phyloP scores from a whole-genome alignment of 1,140 invertebrate species.

The Apis cerana region DNA sequence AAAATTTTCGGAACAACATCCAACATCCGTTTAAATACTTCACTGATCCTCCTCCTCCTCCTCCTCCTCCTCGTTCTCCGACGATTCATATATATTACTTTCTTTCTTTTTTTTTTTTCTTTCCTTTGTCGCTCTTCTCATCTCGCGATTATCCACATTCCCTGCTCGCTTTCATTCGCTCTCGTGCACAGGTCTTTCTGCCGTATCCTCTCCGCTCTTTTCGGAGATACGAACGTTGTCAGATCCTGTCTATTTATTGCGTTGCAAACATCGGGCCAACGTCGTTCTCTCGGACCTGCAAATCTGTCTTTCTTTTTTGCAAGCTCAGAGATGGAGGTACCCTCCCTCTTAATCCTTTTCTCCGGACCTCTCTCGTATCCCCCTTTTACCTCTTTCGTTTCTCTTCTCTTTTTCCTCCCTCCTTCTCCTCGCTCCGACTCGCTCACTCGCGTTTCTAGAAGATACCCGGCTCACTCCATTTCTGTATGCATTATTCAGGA shows the following conservation, averaged over 20 bases:
- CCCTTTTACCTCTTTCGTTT: not conserved
- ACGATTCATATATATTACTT: not conserved
- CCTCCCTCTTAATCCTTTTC: slow-evolving; percentile 29
- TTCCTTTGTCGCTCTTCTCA: not conserved
- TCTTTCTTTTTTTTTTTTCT: not conserved
- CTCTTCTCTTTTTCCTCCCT: not conserved
- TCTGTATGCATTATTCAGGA: slow-evolving; percentile 65
- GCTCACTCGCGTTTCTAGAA: slow-evolving; percentile 32
- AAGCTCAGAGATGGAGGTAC: slow-evolving; percentile 12
- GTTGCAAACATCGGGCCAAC: slow-evolving; percentile 47
- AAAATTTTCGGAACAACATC: slow-evolving; percentile 14
- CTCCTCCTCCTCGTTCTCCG: not conserved
- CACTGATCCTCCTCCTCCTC: not conserved
- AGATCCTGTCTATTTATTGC: slow-evolving; percentile 59
- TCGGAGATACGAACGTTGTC: slow-evolving; percentile 39
- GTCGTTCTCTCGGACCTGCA: slow-evolving; percentile 15
- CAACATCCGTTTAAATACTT: slow-evolving; percentile 1
- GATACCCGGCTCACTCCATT: slow-evolving; percentile 18
- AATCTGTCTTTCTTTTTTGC: slow-evolving; percentile 24
- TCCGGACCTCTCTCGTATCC: not conserved
- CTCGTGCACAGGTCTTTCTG: slow-evolving; percentile 6
- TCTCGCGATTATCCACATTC: not conserved
- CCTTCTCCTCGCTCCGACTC: slow-evolving; percentile 1
- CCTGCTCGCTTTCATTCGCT: slow-evolving; percentile 16
- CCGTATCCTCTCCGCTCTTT: slow-evolving; percentile 7